Evolutionary conservation across 2,797 vertebrate genomes (phyloP).

Genomic region (Bucorvus abyssinicus): DNA sequence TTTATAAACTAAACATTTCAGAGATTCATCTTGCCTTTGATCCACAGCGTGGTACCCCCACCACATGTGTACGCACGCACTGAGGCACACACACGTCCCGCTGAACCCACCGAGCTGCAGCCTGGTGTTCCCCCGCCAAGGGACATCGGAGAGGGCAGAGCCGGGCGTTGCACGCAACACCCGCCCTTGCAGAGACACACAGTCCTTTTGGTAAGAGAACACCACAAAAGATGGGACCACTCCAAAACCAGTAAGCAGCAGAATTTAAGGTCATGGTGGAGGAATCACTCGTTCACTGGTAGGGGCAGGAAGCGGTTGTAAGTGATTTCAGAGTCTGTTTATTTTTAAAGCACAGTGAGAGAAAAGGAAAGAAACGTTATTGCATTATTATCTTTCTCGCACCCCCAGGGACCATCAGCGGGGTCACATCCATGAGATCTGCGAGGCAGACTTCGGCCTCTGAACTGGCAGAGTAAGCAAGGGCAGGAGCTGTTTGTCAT

Average conservation of each 20-base stretch:
- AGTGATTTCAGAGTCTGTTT: background rate
- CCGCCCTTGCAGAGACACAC: background rate
- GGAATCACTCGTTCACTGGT: background rate
- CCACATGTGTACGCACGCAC: background rate
- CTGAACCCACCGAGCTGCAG: background rate
- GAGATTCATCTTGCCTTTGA: slow-evolving; percentile 45
- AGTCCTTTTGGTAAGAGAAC: background rate
- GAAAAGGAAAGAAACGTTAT: background rate
- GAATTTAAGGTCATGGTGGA: background rate
- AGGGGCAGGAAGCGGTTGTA: slow-evolving; percentile 4
- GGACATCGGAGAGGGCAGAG: background rate
- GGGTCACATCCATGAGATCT: background rate
- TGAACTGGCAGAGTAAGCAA: background rate
- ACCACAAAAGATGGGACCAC: background rate
- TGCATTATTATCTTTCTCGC: background rate
- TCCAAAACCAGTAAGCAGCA: background rate
- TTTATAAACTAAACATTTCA: slow-evolving; percentile 39
- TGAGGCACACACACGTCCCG: fast-evolving
- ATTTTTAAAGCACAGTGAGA: slow-evolving; percentile 7
- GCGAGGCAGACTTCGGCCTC: background rate
- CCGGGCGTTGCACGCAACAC: background rate
- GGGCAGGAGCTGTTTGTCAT: background rate
- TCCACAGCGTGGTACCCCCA: background rate
- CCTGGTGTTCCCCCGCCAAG: background rate
- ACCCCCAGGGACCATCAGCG: background rate